phyloP scores from a whole-genome alignment of 2,113 vertebrate species.

The Callaeas wilsoni region DNA sequence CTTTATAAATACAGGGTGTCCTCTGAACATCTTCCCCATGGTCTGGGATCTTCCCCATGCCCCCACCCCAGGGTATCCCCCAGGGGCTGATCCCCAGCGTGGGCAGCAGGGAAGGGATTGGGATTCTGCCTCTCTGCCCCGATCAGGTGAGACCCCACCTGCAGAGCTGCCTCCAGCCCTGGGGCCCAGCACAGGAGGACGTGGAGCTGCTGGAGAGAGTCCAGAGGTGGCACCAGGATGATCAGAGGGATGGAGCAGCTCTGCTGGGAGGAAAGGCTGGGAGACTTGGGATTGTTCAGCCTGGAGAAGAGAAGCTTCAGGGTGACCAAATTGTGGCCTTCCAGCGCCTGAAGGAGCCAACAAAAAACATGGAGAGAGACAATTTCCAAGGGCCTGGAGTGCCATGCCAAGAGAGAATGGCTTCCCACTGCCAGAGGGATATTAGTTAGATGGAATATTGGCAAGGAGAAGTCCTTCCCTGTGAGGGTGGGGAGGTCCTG shows the following conservation, averaged over 20 bases:
- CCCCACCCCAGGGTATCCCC: too few species aligned
- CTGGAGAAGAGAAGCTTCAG: neutral
- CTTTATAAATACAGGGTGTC: neutral
- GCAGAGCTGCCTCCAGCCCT: neutral
- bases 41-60: neutral
- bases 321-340: fast-evolving
- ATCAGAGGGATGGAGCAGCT: neutral
- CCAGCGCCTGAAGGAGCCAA: fast-evolving
- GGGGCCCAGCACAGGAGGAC: neutral
- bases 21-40: neutral
- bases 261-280: neutral
- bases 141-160: neutral
- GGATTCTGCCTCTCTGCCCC: neutral
- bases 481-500: fast-evolving
- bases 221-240: neutral
- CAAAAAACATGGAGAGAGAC: neutral
- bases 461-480: fast-evolving
- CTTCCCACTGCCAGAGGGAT: neutral
- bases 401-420: fast-evolving
- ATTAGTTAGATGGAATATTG: neutral
- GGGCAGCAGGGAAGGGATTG: neutral
- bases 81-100: neutral
- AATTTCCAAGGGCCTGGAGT: fast-evolving
- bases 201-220: neutral
- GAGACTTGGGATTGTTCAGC: neutral